phyloP scores from a whole-genome alignment of 1,140 invertebrate species.

The Psix sp. region DNA sequence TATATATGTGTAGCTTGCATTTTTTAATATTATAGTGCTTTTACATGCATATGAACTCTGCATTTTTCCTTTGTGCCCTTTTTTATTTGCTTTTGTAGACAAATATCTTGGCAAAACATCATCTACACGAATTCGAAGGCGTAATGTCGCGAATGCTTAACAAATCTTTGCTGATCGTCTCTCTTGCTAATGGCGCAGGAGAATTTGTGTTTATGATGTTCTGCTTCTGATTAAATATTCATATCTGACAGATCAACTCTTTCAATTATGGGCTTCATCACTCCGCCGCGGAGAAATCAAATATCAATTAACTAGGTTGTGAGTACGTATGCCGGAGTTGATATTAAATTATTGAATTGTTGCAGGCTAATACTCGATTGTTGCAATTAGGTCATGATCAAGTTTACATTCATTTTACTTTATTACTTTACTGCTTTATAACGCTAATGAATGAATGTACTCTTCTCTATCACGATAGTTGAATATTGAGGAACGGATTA shows the following conservation, averaged over 20 bases:
- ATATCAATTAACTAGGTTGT: constrained; percentile 9
- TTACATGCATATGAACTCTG: not conserved
- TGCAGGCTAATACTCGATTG: not conserved
- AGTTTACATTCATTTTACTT: constrained; percentile 9
- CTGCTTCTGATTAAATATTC: too few relatives aligned
- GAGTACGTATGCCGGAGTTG: constrained; percentile 2
- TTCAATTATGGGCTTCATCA: not conserved
- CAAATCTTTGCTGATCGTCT: constrained; percentile 4
- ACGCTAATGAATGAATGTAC: not conserved
- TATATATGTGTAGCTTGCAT: constrained; percentile 31
- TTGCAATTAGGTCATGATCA: constrained; percentile 7
- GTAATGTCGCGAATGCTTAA: constrained; percentile 11
- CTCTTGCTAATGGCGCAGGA: too few relatives aligned
- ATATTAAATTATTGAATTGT: constrained; percentile 10
- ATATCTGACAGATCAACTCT: not conserved
- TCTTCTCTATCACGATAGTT: not conserved
- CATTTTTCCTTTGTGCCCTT: not conserved
- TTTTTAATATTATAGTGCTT: constrained; percentile 35
- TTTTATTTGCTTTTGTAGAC: not conserved
- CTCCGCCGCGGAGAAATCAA: not conserved
- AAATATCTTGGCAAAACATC: constrained; percentile 4
- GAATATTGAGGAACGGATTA: too few relatives aligned
- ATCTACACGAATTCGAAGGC: constrained; percentile 10
- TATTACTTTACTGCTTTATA: not conserved
- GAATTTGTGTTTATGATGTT: too few relatives aligned